A percentile compares a stretch with the other conserved stretches of the same genome.
These are phyloP conservation scores for Serinus canaria DNA, from an alignment of 2,113 vertebrate genomes.

Conservation along the genomic window DNA sequence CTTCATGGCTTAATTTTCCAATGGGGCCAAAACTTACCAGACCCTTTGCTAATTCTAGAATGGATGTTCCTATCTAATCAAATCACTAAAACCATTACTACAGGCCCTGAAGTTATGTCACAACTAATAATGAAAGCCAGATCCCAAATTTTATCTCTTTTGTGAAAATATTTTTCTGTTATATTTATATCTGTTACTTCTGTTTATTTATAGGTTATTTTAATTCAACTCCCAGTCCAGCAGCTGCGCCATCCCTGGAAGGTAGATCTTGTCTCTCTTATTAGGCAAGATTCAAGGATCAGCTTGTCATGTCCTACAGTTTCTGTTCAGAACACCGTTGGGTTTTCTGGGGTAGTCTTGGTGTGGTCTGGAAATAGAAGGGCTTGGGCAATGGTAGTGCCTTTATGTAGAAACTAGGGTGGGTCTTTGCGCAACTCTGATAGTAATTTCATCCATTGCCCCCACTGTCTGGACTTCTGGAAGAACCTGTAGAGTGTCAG, in stretches of 20 bases:
- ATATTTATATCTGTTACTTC: neutral
- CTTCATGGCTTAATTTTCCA: neutral
- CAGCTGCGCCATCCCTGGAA: neutral
- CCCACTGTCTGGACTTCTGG: neutral
- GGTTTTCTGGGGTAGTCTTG: neutral
- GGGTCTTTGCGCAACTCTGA: neutral
- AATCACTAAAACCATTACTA: neutral
- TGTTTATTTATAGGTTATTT: neutral
- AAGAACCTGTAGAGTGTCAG: neutral
- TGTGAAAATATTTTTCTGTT: neutral
- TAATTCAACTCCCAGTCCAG: neutral
- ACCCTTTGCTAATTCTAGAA: neutral
- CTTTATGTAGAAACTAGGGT: neutral
- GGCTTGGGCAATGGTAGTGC: neutral
- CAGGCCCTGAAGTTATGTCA: neutral
- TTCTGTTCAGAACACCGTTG: neutral
- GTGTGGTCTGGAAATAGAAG: neutral
- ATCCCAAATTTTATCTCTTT: neutral
- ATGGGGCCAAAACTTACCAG: neutral
- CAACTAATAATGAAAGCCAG: neutral
- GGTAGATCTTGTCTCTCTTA: neutral
- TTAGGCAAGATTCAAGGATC: neutral
- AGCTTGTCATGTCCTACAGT: neutral
- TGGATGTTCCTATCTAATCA: neutral
- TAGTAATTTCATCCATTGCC: neutral